Conservation (phyloP, 1,140 invertebrate genomes). For the Drosophila tsacasi region DNA sequence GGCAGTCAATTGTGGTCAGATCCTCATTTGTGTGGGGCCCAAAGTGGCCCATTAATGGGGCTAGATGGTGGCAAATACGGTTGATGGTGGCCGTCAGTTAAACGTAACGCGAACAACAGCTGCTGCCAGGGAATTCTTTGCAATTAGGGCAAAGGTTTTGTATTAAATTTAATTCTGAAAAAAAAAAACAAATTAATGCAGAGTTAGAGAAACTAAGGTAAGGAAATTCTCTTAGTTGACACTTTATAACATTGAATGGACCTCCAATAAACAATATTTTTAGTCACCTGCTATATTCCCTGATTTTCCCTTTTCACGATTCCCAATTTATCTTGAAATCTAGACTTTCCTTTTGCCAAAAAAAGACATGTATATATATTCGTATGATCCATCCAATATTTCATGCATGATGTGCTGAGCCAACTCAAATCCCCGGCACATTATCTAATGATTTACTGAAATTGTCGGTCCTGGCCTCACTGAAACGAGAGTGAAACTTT, state of each 20-base stretch:
- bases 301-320: no score
- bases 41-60: conserved; percentile 58
- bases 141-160: neutral
- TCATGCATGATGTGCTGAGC: conserved; percentile 38
- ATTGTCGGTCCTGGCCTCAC: conserved; percentile 33
- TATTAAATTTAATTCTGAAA: neutral
- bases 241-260: neutral
- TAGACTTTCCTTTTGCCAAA: neutral
- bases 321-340: neutral
- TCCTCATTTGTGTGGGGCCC: conserved; percentile 61
- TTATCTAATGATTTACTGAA: conserved; percentile 65
- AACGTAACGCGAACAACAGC: conserved; percentile 22
- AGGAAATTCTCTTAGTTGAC: no score
- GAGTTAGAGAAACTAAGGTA: no score
- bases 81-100: conserved; percentile 14
- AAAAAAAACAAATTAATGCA: no score
- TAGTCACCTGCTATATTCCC: neutral
- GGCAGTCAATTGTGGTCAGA: conserved; percentile 72
- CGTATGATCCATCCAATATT: conserved; percentile 23
- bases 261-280: neutral
- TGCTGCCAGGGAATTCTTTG: conserved; percentile 3
- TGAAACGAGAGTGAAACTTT: conserved; percentile 63
- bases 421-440: conserved; percentile 54
- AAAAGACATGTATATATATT: neutral
- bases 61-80: conserved; percentile 16